These are phyloP conservation scores for Rotaria magnacalcarata DNA, from an alignment of 2,888 invertebrate genomes.

Conservation along the genomic window DNA sequence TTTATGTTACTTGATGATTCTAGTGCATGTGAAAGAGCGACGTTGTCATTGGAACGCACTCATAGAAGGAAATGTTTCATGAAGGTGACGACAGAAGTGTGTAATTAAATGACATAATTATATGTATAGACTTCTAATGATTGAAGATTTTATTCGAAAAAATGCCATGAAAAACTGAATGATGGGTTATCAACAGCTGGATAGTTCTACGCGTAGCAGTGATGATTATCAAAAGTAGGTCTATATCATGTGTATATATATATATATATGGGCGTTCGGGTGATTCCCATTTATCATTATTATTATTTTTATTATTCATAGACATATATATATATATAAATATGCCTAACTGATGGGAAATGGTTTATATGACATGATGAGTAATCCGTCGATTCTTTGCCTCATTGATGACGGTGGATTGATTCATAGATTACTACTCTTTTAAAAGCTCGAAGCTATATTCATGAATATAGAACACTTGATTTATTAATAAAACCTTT, in stretches of 20 bases:
- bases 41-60: background rate
- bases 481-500: too few species aligned
- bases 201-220: background rate
- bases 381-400: background rate
- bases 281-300: background rate
- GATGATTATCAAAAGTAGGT: conserved; percentile 19
- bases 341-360: background rate
- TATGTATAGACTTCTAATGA: background rate
- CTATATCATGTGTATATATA: background rate
- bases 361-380: background rate
- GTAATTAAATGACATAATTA: background rate
- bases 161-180: background rate
- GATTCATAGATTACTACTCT: background rate
- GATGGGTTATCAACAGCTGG: background rate
- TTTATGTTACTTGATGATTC: background rate
- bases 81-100: background rate
- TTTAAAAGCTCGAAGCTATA: background rate
- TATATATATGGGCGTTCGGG: background rate
- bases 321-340: too few species aligned
- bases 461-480: background rate
- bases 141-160: background rate
- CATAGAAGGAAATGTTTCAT: background rate
- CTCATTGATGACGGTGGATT: background rate
- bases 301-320: background rate
- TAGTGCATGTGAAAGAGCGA: background rate